Evolutionary conservation across 2,113 vertebrate genomes (phyloP).

Genomic region (Salvelinus alpinus): DNA sequence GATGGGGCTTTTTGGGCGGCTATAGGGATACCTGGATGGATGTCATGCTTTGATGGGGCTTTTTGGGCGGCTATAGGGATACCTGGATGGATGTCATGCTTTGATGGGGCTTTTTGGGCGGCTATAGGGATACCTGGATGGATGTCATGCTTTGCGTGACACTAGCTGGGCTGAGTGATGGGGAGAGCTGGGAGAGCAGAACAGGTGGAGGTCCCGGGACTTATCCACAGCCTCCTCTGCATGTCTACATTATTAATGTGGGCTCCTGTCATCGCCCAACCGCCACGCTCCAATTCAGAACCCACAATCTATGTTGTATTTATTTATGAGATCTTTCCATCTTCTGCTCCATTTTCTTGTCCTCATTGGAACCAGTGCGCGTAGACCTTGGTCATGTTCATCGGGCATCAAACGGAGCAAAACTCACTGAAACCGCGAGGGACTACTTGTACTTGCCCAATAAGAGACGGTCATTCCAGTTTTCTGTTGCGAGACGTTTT

Average conservation of each 20-base stretch:
- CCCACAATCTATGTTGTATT: neutral
- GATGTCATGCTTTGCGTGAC: too few relatives aligned
- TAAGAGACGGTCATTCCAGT: too few relatives aligned
- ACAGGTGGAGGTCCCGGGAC: constrained; percentile 19
- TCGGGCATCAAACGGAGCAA: neutral
- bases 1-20: neutral
- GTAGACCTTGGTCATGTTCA: neutral
- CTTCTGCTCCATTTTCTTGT: too few relatives aligned
- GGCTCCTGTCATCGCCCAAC: neutral
- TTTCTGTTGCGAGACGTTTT: too few relatives aligned
- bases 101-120: too few relatives aligned
- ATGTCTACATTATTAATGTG: constrained; percentile 21
- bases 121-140: too few relatives aligned
- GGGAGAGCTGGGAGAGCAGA: neutral
- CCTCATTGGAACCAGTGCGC: too few relatives aligned
- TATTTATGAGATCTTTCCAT: constrained; percentile 5
- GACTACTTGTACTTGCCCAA: too few relatives aligned
- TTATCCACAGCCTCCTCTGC: neutral
- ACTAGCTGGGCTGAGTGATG: neutral
- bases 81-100: too few relatives aligned
- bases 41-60: too few relatives aligned
- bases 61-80: too few relatives aligned
- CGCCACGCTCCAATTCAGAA: neutral
- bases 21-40: too few relatives aligned
- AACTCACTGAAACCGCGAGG: neutral